A percentile compares a stretch with the other conserved stretches of the same genome.
phyloP scores from a whole-genome alignment of 2,888 invertebrate species.

The Caenorhabditis sulstoni region DNA sequence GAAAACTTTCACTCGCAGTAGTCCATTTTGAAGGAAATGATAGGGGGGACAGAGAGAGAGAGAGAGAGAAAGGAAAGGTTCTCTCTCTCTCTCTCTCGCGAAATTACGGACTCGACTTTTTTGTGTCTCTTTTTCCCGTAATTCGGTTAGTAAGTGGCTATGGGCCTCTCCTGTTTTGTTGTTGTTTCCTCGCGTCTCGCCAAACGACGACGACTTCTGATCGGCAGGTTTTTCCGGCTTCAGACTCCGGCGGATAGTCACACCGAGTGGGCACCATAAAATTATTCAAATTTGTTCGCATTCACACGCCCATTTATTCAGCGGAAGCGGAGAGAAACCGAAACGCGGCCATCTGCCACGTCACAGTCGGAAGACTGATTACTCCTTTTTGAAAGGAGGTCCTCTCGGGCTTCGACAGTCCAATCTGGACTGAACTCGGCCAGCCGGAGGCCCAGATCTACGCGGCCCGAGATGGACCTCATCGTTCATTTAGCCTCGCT shows the following conservation, averaged over 20 bases:
- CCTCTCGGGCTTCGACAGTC: background rate
- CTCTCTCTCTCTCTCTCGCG: conserved; percentile 16
- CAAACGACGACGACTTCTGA: background rate
- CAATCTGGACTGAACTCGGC: too few species aligned
- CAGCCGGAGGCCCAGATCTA: too few species aligned
- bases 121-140: conserved; percentile 16
- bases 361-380: conserved; percentile 17
- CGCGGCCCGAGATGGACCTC: too few species aligned
- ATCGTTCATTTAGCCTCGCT: too few species aligned
- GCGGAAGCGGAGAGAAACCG: background rate
- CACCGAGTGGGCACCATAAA: conserved; percentile 23
- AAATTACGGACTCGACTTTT: conserved; percentile 22
- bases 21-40: conserved; percentile 18
- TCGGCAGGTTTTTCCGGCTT: conserved; percentile 7
- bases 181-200: conserved; percentile 11
- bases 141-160: conserved; percentile 49
- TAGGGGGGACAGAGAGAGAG: conserved; percentile 7
- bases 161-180: conserved; percentile 5
- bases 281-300: conserved; percentile 47
- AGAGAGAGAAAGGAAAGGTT: conserved; percentile 8
- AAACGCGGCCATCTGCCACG: conserved; percentile 33
- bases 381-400: too few species aligned
- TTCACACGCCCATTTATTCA: conserved; percentile 16
- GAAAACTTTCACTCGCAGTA: conserved; percentile 36
- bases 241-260: background rate